phyloP scores from a whole-genome alignment of 1,140 invertebrate genomes.

The Drosophila orosa region DNA sequence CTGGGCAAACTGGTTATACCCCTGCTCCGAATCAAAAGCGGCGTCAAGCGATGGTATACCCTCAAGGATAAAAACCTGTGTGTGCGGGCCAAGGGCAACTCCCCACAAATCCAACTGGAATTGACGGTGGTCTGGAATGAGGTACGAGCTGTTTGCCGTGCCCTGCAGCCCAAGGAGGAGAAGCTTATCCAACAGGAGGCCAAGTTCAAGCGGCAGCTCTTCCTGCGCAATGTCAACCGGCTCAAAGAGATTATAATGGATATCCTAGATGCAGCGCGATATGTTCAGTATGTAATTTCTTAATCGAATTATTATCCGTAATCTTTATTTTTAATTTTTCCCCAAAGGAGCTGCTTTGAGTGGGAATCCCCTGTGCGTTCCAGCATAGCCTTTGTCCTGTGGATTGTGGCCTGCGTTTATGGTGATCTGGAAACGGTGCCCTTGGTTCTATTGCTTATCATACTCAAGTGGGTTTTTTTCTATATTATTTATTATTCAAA shows the following conservation, averaged over 20 bases:
- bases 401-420: constrained; percentile 86
- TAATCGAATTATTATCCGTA: not conserved
- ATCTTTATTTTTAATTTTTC: not conserved
- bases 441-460: constrained; percentile 89
- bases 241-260: constrained; percentile 95
- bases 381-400: constrained; percentile 93
- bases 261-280: constrained; percentile 95
- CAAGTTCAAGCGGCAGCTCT: constrained; percentile 97
- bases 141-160: constrained; percentile 92
- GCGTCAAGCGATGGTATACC: constrained; percentile 97
- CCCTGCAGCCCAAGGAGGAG: constrained; percentile 97
- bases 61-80: constrained; percentile 98
- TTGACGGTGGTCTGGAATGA: constrained; percentile 97
- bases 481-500: no score
- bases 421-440: constrained; percentile 93
- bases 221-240: constrained; percentile 96
- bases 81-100: constrained; percentile 94
- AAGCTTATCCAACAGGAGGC: constrained; percentile 97
- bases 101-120: constrained; percentile 94
- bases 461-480: constrained; percentile 87
- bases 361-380: constrained; percentile 98
- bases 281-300: constrained; percentile 89
- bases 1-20: constrained; percentile 97
- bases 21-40: constrained; percentile 93
- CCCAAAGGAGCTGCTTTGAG: constrained; percentile 94